Conservation (phyloP, 2,888 invertebrate genomes). For the Phaonia tiefii region DNA sequence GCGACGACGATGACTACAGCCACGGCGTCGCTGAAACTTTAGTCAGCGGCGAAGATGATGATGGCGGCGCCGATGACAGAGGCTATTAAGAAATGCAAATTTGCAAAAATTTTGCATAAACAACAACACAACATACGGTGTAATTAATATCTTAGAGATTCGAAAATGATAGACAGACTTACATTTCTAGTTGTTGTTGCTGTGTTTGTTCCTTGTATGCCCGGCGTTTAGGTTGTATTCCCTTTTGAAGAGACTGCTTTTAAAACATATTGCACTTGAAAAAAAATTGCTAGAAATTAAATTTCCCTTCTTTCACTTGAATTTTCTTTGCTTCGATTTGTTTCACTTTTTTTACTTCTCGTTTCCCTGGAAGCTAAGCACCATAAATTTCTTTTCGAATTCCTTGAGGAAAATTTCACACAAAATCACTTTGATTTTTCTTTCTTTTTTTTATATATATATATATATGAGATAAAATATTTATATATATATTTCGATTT, state of each 20-base stretch:
- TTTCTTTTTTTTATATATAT: not conserved
- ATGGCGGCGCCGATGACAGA: not conserved
- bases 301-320: constrained; percentile 33
- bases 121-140: not conserved
- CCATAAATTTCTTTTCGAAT: constrained; percentile 5
- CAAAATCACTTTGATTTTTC: too few species aligned
- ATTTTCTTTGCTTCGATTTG: not conserved
- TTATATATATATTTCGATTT: constrained; percentile 1
- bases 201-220: constrained; percentile 26
- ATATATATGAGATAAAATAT: not conserved
- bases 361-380: constrained; percentile 25
- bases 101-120: constrained; percentile 8
- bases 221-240: constrained; percentile 20
- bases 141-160: not conserved
- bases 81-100: constrained; percentile 21
- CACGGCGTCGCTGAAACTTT: not conserved
- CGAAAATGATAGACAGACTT: not conserved
- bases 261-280: constrained; percentile 28
- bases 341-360: constrained; percentile 11
- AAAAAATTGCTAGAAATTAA: not conserved
- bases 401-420: constrained; percentile 6
- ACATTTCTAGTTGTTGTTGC: not conserved
- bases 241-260: constrained; percentile 52
- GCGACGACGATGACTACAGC: constrained; percentile 27
- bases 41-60: not conserved